These are phyloP conservation scores for Leucoma salicis DNA, from an alignment of 2,888 invertebrate genomes.

Conservation along the genomic window DNA sequence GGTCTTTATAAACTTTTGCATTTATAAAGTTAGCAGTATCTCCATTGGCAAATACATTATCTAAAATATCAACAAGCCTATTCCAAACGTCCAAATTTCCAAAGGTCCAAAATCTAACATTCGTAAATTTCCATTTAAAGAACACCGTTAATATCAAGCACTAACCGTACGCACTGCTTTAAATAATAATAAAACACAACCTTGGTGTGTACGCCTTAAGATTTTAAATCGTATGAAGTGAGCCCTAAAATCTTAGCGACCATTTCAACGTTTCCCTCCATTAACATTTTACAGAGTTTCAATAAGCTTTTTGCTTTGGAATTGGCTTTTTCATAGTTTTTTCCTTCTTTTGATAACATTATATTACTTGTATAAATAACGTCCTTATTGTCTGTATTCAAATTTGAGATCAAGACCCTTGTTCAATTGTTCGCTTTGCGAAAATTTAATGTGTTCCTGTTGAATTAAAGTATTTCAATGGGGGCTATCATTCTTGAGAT, in stretches of 20 bases:
- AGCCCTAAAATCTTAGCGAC: conserved; percentile 23
- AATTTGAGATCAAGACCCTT: conserved; percentile 21
- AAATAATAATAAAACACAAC: conserved; percentile 14
- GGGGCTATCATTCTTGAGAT: conserved; percentile 19
- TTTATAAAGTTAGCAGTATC: too few species aligned
- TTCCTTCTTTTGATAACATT: conserved; percentile 26
- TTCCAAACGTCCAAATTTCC: too few species aligned
- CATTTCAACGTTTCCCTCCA: conserved; percentile 35
- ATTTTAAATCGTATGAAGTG: conserved; percentile 26
- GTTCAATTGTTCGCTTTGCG: conserved; percentile 26
- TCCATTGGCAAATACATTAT: too few species aligned
- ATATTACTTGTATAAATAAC: conserved; percentile 34
- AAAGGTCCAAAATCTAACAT: too few species aligned
- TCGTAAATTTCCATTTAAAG: conserved; percentile 30
- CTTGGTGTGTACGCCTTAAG: conserved; percentile 14
- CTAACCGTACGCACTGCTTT: conserved; percentile 31
- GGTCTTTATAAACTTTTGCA: too few species aligned
- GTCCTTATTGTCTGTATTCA: conserved; percentile 31
- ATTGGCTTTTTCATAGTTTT: conserved; percentile 36
- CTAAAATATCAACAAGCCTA: too few species aligned
- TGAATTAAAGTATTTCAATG: conserved; percentile 17
- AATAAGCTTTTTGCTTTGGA: conserved; percentile 42
- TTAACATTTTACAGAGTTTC: conserved; percentile 40
- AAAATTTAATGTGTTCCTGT: conserved; percentile 22
- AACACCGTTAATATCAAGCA: conserved; percentile 30